These are phyloP conservation scores for Rhagonycha fulva DNA, from an alignment of 2,888 invertebrate genomes.

Conservation along the genomic window DNA sequence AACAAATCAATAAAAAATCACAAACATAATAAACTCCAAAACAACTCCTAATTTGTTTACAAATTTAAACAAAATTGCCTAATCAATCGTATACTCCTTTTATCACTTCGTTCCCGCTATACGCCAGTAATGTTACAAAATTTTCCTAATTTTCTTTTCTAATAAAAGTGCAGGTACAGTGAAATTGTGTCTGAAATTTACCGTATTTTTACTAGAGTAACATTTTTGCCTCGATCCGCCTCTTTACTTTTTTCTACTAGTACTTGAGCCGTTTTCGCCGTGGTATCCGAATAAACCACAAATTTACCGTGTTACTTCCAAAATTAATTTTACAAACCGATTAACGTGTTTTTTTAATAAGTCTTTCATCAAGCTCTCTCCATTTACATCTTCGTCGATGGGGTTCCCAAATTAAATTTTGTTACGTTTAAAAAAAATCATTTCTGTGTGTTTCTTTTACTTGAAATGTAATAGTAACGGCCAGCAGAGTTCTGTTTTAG, in stretches of 20 bases:
- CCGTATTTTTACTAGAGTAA: not conserved
- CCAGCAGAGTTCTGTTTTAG: conserved; percentile 21
- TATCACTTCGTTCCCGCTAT: not conserved
- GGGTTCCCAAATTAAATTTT: not conserved
- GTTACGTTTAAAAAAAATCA: not conserved
- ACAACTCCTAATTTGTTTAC: not conserved
- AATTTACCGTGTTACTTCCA: not conserved
- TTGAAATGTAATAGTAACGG: conserved; percentile 1
- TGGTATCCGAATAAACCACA: not conserved
- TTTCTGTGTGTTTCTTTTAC: conserved; percentile 10
- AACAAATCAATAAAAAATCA: not conserved
- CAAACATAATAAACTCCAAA: not conserved
- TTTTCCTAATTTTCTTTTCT: not conserved
- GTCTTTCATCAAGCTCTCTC: not conserved
- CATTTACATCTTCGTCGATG: not conserved
- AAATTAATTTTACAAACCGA: not conserved
- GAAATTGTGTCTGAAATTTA: not conserved
- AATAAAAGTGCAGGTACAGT: not conserved
- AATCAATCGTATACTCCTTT: not conserved
- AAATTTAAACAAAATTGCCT: not conserved
- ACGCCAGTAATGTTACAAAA: not conserved
- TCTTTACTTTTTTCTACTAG: not conserved
- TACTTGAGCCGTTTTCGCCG: not conserved
- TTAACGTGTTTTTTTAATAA: not conserved
- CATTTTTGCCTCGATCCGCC: not conserved